Evolutionary conservation across 1,140 invertebrate species (phyloP), one percentile per base, ranked within the genome.

Genomic region (Heliothis virescens): DNA sequence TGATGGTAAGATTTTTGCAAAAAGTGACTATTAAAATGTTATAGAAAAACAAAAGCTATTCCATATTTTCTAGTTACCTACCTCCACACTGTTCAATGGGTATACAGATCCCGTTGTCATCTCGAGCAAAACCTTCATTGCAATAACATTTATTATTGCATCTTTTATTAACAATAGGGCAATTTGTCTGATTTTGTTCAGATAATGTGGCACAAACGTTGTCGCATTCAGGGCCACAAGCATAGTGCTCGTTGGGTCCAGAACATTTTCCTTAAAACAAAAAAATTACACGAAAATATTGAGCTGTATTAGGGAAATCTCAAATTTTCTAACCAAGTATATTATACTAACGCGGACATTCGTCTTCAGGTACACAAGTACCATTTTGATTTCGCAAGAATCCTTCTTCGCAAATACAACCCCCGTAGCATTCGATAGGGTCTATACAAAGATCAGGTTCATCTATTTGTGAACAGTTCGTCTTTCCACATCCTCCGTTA

Each of bases 351-450:
- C 77, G 7, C 12, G 53, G 67, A 21, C 81, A 82, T 34, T 82
- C 12, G 16, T 79, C 16, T 57, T 71, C 53, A 26, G 79, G 78
- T 12, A 85, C 50, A 16, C 83, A 85, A 55, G 48, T 71, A 15
- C 82, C 79, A 18, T 81, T 55, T 11, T 48, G 15, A n/a, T 60
- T 21, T 29, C 79, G 26, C 9, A 81, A 16, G 59, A 75, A 79
- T 67, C 80, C 80, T 2, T 77, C 21, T 60, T 73, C 29, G 52
- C 84, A 86, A 0, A 81, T 47, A 63, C 83, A 85, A 41, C 79
- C 81, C 11, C 65, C 21, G 5, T 12, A 18, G 18, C 77, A 81
- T 13, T 53, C 48, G 1, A 15, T 10, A 12, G 77, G 62, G 10
- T 41, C 55, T 10, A n/a, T 18, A 77, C 81, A 82, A 29, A 55